These are phyloP conservation scores for Habroteleia sp. DNA, from an alignment of 2,888 invertebrate species.

Conservation along the genomic window DNA sequence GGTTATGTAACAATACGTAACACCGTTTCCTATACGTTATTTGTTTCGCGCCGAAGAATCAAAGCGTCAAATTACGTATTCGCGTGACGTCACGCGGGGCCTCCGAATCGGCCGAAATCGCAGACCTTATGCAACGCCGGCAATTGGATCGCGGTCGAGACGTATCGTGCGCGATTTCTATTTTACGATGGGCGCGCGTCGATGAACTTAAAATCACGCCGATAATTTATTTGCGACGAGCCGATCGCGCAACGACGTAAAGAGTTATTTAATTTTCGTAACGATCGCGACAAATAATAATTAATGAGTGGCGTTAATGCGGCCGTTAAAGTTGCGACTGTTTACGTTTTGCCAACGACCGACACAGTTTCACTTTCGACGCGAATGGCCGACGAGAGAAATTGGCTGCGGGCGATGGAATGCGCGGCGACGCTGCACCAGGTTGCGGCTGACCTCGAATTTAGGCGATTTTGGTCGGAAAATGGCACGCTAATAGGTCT, in stretches of 20 bases:
- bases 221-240: slow-evolving; percentile 14
- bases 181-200: slow-evolving; percentile 3
- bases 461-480: background rate
- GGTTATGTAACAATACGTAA: slow-evolving; percentile 23
- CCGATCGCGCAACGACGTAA: background rate
- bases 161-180: slow-evolving; percentile 11
- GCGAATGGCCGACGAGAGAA: slow-evolving; percentile 21
- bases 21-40: slow-evolving; percentile 16
- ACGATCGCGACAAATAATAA: slow-evolving; percentile 31
- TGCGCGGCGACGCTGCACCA: slow-evolving; percentile 8
- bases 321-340: slow-evolving; percentile 9
- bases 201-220: slow-evolving; percentile 9
- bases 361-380: slow-evolving; percentile 37
- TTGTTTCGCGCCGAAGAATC: slow-evolving; percentile 7
- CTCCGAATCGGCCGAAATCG: slow-evolving; percentile 9
- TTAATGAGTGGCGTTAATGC: background rate
- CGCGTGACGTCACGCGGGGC: slow-evolving; percentile 9
- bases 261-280: slow-evolving; percentile 19
- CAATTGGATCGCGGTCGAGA: background rate
- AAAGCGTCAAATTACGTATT: slow-evolving; percentile 24
- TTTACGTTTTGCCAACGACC: slow-evolving; percentile 1
- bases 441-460: background rate
- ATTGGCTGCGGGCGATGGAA: slow-evolving; percentile 1
- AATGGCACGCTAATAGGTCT: background rate
- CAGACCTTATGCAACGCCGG: slow-evolving; percentile 13